phyloP scores from a whole-genome alignment of 2,888 invertebrate species.

The Troglohyphantes excavatus region DNA sequence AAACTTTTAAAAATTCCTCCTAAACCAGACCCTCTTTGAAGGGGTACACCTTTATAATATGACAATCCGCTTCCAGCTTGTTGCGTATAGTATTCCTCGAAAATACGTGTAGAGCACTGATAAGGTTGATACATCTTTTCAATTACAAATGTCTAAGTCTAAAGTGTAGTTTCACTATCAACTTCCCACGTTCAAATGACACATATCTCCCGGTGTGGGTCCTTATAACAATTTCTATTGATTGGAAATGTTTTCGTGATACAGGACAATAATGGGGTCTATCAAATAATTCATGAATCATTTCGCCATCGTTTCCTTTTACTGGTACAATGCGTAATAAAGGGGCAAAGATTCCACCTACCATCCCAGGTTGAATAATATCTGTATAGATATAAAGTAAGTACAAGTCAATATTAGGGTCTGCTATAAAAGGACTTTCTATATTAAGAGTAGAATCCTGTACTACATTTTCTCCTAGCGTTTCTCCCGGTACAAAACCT shows the following conservation, averaged over 20 bases:
- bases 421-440: conserved; percentile 16
- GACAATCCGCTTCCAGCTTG: conserved; percentile 19
- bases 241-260: conserved; percentile 1
- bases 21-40: conserved; percentile 47
- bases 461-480: neutral
- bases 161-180: conserved; percentile 29
- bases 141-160: conserved; percentile 1
- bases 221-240: conserved; percentile 33
- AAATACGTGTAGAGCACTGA: conserved; percentile 20
- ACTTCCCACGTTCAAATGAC: conserved; percentile 47
- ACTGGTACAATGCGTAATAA: conserved; percentile 80
- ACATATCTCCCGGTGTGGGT: conserved; percentile 16
- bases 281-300: neutral
- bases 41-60: conserved; percentile 17
- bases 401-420: neutral
- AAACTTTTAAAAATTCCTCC: conserved; percentile 37
- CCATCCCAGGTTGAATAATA: conserved; percentile 79
- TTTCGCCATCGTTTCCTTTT: conserved; percentile 23
- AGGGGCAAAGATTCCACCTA: conserved; percentile 80
- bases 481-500: conserved; percentile 42
- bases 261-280: conserved; percentile 43
- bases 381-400: conserved; percentile 80
- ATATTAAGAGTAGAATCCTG: neutral
- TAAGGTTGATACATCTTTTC: conserved; percentile 36
- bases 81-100: conserved; percentile 37